These are phyloP conservation scores for Dynastes tityus DNA, from an alignment of 2,888 invertebrate genomes.

Conservation along the genomic window DNA sequence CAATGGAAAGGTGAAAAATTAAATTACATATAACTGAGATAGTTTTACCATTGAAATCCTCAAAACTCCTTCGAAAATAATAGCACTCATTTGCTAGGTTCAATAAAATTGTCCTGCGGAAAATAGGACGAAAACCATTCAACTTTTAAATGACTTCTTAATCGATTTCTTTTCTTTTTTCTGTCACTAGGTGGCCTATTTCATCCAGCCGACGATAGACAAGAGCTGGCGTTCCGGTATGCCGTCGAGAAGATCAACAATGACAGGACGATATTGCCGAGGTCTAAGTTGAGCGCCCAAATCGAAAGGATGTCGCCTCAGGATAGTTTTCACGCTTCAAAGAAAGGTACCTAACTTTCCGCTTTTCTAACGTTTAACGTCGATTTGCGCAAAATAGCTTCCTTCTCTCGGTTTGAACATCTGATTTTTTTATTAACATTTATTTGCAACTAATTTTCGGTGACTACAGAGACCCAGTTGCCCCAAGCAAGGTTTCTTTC, in stretches of 20 bases:
- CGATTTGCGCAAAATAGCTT: background rate
- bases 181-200: slow-evolving; percentile 83
- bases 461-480: no score
- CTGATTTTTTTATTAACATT: no score
- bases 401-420: no score
- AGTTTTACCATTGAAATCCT: no score
- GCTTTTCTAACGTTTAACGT: background rate
- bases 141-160: background rate
- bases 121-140: no score
- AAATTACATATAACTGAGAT: no score
- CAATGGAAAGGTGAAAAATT: no score
- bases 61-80: no score
- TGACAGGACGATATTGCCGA: slow-evolving; percentile 85
- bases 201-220: slow-evolving; percentile 89
- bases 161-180: slow-evolving; percentile 60
- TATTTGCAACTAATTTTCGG: no score
- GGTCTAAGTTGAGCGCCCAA: slow-evolving; percentile 91
- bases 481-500: no score
- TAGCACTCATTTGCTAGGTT: no score
- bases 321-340: slow-evolving; percentile 95
- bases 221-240: slow-evolving; percentile 93
- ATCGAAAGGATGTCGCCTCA: slow-evolving; percentile 92
- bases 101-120: no score
- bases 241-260: slow-evolving; percentile 93
- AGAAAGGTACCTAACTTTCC: slow-evolving; percentile 79